Conservation (phyloP, 30 jellyfish, hydroid and myxozoan species). For the Turritopsis dohrnii region DNA sequence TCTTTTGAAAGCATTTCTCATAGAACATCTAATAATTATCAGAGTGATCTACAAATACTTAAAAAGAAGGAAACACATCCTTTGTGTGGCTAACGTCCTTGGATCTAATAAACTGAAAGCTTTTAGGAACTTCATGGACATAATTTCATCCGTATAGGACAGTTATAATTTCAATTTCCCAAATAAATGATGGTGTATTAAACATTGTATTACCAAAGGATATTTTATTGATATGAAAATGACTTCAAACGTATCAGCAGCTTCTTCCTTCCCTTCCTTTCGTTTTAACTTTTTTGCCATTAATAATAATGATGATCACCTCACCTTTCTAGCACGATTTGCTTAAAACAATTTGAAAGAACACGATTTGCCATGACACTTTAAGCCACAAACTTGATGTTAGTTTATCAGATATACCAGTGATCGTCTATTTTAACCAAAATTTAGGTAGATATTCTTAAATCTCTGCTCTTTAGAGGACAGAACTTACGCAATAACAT, state of each 20-base stretch:
- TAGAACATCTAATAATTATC: neutral
- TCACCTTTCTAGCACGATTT: neutral
- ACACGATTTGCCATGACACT: too few species aligned
- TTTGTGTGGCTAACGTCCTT: neutral
- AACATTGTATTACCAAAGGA: neutral
- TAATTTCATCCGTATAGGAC: neutral
- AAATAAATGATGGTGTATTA: too few species aligned
- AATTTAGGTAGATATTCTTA: neutral
- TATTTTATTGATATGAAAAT: neutral
- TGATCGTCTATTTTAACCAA: too few species aligned
- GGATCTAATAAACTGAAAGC: neutral
- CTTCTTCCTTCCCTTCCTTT: neutral
- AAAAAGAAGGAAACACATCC: neutral
- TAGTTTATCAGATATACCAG: too few species aligned
- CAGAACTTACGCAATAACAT: neutral
- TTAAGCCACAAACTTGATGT: too few species aligned
- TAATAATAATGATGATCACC: neutral
- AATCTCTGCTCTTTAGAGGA: neutral
- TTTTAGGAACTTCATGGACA: neutral
- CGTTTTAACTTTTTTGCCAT: neutral
- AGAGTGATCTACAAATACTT: neutral
- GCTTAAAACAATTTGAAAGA: neutral
- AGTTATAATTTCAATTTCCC: neutral
- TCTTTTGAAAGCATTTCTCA: neutral
- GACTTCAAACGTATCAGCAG: neutral